phyloP scores from a whole-genome alignment of 1,140 invertebrate species.

The Papilio polytes region DNA sequence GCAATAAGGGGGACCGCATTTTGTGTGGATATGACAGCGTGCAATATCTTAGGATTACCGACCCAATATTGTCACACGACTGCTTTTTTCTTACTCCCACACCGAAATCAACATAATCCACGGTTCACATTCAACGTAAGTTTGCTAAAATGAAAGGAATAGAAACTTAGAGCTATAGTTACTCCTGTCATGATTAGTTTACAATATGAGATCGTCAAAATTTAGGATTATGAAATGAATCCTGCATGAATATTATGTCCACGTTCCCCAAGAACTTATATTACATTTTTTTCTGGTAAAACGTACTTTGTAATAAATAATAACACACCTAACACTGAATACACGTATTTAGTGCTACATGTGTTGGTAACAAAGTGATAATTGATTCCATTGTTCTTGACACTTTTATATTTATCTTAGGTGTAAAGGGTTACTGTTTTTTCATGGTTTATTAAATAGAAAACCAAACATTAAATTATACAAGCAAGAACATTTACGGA shows the following conservation, averaged over 20 bases:
- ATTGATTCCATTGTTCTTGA: neutral
- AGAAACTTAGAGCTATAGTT: slow-evolving; percentile 35
- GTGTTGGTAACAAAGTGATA: neutral
- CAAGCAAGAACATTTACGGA: neutral
- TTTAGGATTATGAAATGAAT: too few species aligned
- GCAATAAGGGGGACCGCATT: slow-evolving; percentile 59
- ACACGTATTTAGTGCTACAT: neutral
- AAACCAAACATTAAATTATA: neutral
- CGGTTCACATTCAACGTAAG: slow-evolving; percentile 61
- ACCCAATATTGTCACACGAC: slow-evolving; percentile 71
- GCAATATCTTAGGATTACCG: slow-evolving; percentile 79
- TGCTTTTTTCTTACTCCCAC: slow-evolving; percentile 71
- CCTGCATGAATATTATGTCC: too few species aligned
- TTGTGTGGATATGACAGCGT: slow-evolving; percentile 56
- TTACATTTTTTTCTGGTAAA: neutral
- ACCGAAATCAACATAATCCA: slow-evolving; percentile 73
- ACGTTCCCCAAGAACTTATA: neutral
- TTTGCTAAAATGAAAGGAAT: slow-evolving; percentile 50
- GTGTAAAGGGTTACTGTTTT: neutral
- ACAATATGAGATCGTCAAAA: neutral
- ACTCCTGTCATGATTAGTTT: slow-evolving; percentile 14
- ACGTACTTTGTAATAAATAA: neutral
- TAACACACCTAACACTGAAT: neutral
- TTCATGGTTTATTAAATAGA: neutral
- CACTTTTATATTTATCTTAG: neutral